These are phyloP conservation scores for Aegithalos caudatus DNA, from an alignment of 2,113 vertebrate species.

Conservation along the genomic window DNA sequence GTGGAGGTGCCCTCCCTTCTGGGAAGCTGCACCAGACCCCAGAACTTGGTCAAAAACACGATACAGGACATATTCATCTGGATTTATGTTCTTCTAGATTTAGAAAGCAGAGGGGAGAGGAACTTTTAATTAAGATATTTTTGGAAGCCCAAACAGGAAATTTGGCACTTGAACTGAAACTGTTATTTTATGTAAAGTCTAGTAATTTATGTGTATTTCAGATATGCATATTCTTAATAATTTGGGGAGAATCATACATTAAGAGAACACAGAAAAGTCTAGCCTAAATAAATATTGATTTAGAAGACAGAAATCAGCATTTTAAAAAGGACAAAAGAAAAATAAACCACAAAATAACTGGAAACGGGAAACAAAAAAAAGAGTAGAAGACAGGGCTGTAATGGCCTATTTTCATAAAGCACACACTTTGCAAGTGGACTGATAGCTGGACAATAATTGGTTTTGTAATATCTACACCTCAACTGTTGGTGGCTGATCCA, in stretches of 20 bases:
- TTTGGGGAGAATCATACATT: neutral
- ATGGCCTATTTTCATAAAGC: neutral
- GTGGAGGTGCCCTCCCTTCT: neutral
- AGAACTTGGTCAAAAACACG: neutral
- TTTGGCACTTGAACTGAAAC: too few species aligned
- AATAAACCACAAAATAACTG: accelerated
- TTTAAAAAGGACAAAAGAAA: neutral
- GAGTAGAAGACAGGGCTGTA: neutral
- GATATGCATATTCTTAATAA: neutral
- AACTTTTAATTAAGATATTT: neutral
- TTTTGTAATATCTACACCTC: neutral
- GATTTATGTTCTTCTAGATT: neutral
- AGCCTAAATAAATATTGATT: neutral
- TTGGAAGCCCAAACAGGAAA: neutral
- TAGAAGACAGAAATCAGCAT: neutral
- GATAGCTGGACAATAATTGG: neutral
- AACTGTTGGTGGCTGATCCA: neutral
- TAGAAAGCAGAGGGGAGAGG: neutral
- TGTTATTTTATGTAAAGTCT: accelerated
- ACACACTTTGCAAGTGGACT: neutral
- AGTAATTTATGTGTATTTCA: neutral
- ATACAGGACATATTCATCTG: neutral
- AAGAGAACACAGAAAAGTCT: neutral
- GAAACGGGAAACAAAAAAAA: accelerated
- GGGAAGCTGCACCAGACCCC: neutral